Conservation (phyloP, 2,797 vertebrate genomes). For the Microctenopoma steveboyesi region DNA sequence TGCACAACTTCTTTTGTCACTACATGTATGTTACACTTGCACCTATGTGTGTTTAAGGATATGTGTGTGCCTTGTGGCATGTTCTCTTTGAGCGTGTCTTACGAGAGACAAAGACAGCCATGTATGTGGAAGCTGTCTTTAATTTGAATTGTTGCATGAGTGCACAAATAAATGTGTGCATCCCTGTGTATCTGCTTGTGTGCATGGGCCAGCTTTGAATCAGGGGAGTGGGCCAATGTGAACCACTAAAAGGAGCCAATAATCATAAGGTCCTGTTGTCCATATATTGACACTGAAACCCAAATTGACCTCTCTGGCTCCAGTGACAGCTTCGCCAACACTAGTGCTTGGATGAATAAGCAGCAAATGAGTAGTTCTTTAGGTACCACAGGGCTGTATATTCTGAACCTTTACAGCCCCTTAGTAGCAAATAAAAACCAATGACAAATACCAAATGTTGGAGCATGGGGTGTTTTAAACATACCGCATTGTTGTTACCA, state of each 20-base stretch:
- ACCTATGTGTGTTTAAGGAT: conserved; percentile 19
- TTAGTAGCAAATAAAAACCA: too few species aligned
- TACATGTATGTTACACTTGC: conserved; percentile 3
- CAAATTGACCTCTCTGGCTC: too few species aligned
- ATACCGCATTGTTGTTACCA: too few species aligned
- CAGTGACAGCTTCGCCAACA: too few species aligned
- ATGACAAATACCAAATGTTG: too few species aligned
- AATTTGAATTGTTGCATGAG: background rate
- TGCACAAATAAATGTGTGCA: background rate
- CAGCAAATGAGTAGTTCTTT: background rate
- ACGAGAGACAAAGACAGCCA: background rate
- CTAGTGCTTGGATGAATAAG: background rate
- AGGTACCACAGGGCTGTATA: too few species aligned
- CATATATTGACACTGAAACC: background rate
- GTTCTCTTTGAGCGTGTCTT: conserved; percentile 1
- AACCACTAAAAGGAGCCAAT: too few species aligned
- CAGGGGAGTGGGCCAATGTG: background rate
- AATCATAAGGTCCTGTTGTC: background rate
- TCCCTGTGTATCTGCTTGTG: background rate
- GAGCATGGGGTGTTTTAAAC: too few species aligned
- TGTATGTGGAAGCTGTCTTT: background rate
- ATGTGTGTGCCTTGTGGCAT: conserved; percentile 22
- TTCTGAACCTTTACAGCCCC: too few species aligned
- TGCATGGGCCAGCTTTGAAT: background rate
- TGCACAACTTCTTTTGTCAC: background rate